Percentiles rank a stretch among this genome's conserved stretches.
These are phyloP conservation scores for Tiliacea aurago DNA, from an alignment of 2,888 invertebrate genomes.

Conservation along the genomic window DNA sequence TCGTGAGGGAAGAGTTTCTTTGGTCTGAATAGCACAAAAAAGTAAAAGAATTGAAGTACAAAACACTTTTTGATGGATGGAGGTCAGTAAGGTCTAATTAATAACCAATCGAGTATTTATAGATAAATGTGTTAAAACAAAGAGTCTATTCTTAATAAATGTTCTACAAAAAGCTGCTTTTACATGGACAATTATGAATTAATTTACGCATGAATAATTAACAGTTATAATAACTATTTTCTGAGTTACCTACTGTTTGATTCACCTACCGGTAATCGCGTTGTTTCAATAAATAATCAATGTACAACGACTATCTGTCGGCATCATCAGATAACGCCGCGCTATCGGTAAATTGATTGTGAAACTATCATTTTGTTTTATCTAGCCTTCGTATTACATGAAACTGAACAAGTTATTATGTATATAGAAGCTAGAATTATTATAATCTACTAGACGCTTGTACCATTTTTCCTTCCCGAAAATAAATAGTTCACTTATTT, in stretches of 20 bases:
- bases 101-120: not conserved
- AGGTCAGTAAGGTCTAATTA: not conserved
- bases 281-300: slow-evolving; percentile 29
- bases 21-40: not conserved
- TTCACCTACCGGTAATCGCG: slow-evolving; percentile 23
- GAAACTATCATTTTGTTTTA: slow-evolving; percentile 31
- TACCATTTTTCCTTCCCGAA: not conserved
- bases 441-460: not conserved
- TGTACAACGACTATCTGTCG: slow-evolving; percentile 35
- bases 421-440: slow-evolving; percentile 4
- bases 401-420: slow-evolving; percentile 19
- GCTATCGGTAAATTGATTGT: slow-evolving; percentile 58
- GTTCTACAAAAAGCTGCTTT: not conserved
- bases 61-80: slow-evolving; percentile 1
- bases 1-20: not conserved
- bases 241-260: slow-evolving; percentile 17
- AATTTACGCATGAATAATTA: not conserved
- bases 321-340: slow-evolving; percentile 44
- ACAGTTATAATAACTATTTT: not conserved
- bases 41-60: not conserved
- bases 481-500: not conserved
- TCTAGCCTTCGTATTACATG: slow-evolving; percentile 30
- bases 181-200: not conserved
- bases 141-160: not conserved
- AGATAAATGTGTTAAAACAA: not conserved